Evolutionary conservation across 2,888 invertebrate genomes (phyloP).

Genomic region (Drosophila yooni): DNA sequence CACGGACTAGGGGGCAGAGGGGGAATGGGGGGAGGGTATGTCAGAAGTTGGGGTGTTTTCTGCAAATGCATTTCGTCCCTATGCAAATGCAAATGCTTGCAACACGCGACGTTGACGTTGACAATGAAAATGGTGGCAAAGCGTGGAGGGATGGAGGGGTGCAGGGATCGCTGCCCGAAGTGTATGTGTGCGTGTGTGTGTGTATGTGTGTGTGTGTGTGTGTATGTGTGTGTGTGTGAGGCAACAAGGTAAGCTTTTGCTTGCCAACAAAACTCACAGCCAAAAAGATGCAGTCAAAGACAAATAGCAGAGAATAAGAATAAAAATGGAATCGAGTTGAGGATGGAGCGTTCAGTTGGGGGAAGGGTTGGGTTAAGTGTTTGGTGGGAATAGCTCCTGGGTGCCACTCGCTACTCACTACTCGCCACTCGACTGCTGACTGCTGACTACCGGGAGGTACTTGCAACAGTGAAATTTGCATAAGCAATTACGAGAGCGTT

Average conservation of each 20-base stretch:
- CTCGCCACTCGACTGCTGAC: constrained; percentile 1
- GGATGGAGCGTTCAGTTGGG: not conserved
- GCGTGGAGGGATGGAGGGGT: not conserved
- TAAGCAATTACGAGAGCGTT: constrained; percentile 74
- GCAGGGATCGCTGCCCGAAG: constrained; percentile 7
- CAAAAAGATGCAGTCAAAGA: constrained; percentile 36
- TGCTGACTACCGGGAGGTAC: constrained; percentile 25
- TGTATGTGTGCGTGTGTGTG: constrained; percentile 6
- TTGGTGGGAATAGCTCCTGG: not conserved
- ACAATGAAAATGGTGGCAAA: constrained; percentile 46
- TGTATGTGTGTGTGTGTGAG: constrained; percentile 1
- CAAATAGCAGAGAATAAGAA: constrained; percentile 9
- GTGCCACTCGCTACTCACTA: not conserved
- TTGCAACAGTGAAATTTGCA: constrained; percentile 73
- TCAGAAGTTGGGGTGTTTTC: constrained; percentile 8
- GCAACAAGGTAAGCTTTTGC: constrained; percentile 46
- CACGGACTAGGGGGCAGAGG: not conserved
- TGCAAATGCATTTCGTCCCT: constrained; percentile 46
- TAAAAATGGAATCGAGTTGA: not conserved
- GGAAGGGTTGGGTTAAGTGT: not conserved
- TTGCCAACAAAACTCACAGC: constrained; percentile 37
- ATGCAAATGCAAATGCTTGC: constrained; percentile 21
- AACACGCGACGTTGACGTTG: constrained; percentile 33
- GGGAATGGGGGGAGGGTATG: not conserved
- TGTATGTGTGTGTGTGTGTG: constrained; percentile 2